Conservation (phyloP, 2,888 invertebrate species). For the Melangyna quadrimaculata region DNA sequence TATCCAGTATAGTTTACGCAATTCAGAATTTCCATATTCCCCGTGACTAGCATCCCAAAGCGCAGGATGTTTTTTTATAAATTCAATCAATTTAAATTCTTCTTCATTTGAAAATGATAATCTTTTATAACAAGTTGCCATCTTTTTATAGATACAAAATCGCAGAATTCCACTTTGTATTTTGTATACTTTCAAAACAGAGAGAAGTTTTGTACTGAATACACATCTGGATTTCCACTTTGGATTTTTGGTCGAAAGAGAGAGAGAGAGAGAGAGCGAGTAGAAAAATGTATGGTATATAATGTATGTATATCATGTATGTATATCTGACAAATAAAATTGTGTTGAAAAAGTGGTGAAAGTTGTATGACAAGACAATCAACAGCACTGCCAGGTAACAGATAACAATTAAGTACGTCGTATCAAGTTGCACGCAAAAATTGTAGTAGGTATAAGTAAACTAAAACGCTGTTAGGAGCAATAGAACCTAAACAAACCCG, state of each 20-base stretch:
- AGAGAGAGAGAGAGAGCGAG: neutral
- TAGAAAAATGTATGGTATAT: neutral
- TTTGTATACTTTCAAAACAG: slow-evolving; percentile 32
- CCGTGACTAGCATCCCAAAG: slow-evolving; percentile 60
- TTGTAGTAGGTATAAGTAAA: neutral
- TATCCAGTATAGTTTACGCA: slow-evolving; percentile 61
- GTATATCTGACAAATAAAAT: too few relatives aligned
- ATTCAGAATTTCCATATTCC: slow-evolving; percentile 61
- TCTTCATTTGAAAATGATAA: slow-evolving; percentile 70
- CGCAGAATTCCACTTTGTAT: neutral
- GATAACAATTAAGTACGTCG: neutral
- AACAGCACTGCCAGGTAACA: slow-evolving; percentile 1
- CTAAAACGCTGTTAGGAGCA: too few relatives aligned
- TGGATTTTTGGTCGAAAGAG: slow-evolving; percentile 28
- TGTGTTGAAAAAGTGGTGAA: neutral
- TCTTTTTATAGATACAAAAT: neutral
- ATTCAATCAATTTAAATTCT: slow-evolving; percentile 57
- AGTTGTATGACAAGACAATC: neutral
- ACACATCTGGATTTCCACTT: slow-evolving; percentile 56
- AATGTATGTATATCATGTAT: too few relatives aligned
- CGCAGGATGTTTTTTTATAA: slow-evolving; percentile 58
- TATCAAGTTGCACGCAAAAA: neutral
- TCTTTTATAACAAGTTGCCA: slow-evolving; percentile 57
- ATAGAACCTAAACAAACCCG: too few relatives aligned
- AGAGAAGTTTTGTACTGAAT: neutral